phyloP scores from a whole-genome alignment of 2,113 vertebrate genomes.

The Clarias magur region DNA sequence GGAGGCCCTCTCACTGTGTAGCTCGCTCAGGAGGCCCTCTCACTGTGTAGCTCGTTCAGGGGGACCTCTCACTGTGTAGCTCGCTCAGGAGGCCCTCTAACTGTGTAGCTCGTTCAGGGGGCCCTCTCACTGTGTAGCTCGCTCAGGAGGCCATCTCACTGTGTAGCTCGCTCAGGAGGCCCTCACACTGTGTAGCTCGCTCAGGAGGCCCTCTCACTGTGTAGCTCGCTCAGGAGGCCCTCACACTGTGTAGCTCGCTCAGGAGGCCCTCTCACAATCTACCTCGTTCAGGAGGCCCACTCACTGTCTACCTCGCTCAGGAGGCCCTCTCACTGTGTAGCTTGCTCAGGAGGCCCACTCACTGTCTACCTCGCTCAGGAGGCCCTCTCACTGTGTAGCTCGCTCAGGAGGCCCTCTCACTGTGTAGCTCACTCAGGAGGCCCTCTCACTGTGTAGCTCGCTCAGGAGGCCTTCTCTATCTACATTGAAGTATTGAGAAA shows the following conservation, averaged over 20 bases:
- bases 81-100: not conserved
- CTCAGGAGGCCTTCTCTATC: not conserved
- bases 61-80: not conserved
- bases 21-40: too few relatives aligned
- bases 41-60: not conserved
- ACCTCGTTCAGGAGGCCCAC: not conserved
- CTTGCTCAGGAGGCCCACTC: not conserved
- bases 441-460: not conserved
- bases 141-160: not conserved
- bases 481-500: not conserved
- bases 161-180: not conserved
- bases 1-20: too few relatives aligned
- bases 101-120: conserved; percentile 2
- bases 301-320: not conserved
- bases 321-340: not conserved
- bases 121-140: not conserved
- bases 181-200: not conserved
- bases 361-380: not conserved
- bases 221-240: not conserved
- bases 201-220: not conserved
- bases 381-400: not conserved
- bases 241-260: not conserved
- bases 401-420: not conserved
- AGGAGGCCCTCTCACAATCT: not conserved
- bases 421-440: not conserved